These are phyloP conservation scores for Trachelipus rathkii DNA, from an alignment of 1,140 invertebrate genomes.

Conservation along the genomic window DNA sequence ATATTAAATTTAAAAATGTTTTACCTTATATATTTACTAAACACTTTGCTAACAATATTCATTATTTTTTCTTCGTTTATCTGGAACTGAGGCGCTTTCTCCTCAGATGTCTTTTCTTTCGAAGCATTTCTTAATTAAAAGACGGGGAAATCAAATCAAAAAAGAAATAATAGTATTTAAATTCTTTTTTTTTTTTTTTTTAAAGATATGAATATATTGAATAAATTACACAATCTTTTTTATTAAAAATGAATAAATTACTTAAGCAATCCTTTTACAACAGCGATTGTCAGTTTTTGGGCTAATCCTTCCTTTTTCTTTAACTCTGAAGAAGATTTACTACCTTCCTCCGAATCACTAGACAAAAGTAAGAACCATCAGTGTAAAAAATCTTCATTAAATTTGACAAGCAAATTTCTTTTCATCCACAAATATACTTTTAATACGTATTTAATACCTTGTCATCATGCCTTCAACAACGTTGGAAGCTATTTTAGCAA, in stretches of 20 bases:
- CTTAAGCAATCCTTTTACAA: constrained; percentile 3
- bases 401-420: too few species aligned
- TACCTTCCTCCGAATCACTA: too few species aligned
- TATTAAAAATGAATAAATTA: neutral
- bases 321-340: too few species aligned
- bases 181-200: too few species aligned
- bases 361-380: too few species aligned
- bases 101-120: too few species aligned
- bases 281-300: neutral
- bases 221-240: neutral
- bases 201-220: too few species aligned
- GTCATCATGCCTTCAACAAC: neutral
- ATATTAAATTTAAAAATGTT: neutral
- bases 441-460: neutral
- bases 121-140: too few species aligned
- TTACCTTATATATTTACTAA: neutral
- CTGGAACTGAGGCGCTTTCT: neutral
- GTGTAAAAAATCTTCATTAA: too few species aligned
- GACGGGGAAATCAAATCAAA: too few species aligned
- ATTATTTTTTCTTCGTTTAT: neutral
- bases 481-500: neutral
- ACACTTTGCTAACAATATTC: neutral
- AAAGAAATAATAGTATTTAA: too few species aligned
- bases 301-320: neutral
- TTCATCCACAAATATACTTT: neutral